A percentile compares a stretch with the other conserved stretches of the same genome.
Conservation (phyloP, 1,140 invertebrate species). For the Plutomurus gul region DNA sequence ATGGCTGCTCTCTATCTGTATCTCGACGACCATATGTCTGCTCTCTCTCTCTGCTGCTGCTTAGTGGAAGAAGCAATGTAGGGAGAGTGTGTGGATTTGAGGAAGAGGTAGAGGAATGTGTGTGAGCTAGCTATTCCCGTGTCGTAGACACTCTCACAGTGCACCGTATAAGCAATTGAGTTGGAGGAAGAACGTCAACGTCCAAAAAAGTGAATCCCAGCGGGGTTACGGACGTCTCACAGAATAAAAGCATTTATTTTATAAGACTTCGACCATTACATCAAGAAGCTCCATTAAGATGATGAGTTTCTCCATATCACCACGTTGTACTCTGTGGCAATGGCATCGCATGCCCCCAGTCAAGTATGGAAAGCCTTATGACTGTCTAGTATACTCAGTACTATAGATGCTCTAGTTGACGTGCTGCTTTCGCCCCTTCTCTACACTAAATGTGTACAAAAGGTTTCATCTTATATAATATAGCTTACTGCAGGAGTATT, state of each 20-base stretch:
- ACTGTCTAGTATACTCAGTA: conserved; percentile 2
- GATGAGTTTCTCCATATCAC: conserved; percentile 50
- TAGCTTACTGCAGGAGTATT: no score
- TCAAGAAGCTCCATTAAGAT: conserved; percentile 53
- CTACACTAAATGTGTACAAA: no score
- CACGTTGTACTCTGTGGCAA: not conserved
- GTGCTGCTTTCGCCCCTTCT: no score
- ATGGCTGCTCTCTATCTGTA: no score
- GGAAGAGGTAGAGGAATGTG: no score
- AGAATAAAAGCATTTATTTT: conserved; percentile 54
- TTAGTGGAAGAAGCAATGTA: no score
- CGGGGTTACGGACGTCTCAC: conserved; percentile 33
- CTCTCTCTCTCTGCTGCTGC: no score
- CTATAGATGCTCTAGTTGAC: no score
- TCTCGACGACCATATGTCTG: no score
- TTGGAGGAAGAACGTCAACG: conserved; percentile 25
- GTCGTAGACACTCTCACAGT: not conserved
- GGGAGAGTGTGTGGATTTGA: no score
- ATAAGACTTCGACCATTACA: conserved; percentile 44
- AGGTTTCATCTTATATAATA: no score
- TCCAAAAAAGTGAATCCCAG: conserved; percentile 42
- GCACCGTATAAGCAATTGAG: not conserved
- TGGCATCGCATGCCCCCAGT: not conserved
- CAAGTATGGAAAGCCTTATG: conserved; percentile 1
- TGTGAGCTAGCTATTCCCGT: no score